Evolutionary conservation across 2,888 invertebrate genomes (phyloP).

Genomic region (Thelaira solivaga): DNA sequence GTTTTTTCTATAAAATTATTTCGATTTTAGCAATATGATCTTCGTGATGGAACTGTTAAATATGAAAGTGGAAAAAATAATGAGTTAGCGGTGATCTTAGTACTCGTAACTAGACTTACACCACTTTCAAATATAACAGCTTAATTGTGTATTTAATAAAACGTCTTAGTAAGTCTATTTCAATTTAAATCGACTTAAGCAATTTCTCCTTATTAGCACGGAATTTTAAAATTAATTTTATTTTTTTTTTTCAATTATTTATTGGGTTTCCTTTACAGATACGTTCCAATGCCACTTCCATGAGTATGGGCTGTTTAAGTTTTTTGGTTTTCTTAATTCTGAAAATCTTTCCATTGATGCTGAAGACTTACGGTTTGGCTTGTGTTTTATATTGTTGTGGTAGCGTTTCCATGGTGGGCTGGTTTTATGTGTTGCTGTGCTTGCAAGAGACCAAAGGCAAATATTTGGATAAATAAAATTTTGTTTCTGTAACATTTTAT

Average conservation of each 20-base stretch:
- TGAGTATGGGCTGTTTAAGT: constrained; percentile 69
- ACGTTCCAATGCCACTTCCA: constrained; percentile 69
- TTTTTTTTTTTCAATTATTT: not conserved
- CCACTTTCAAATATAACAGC: too few species aligned
- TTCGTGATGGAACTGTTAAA: too few species aligned
- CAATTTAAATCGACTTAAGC: too few species aligned
- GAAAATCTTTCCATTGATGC: constrained; percentile 71
- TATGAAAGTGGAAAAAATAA: too few species aligned
- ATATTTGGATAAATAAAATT: constrained; percentile 64
- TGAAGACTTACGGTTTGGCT: constrained; percentile 66
- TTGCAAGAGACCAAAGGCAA: constrained; percentile 74
- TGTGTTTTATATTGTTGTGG: constrained; percentile 70
- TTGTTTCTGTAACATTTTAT: not conserved
- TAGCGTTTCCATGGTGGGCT: constrained; percentile 66
- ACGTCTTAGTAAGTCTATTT: too few species aligned
- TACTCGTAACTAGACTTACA: too few species aligned
- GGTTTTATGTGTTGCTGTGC: constrained; percentile 68
- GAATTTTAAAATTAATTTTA: too few species aligned
- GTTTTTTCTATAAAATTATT: too few species aligned
- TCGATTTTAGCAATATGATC: too few species aligned
- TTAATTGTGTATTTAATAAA: too few species aligned
- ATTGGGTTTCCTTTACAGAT: constrained; percentile 65
- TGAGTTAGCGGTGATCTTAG: too few species aligned
- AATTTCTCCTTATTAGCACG: too few species aligned
- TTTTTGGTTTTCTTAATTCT: constrained; percentile 68